Evolutionary conservation across 2,888 invertebrate species (phyloP).

Genomic region (Pyrrhosoma nymphula): DNA sequence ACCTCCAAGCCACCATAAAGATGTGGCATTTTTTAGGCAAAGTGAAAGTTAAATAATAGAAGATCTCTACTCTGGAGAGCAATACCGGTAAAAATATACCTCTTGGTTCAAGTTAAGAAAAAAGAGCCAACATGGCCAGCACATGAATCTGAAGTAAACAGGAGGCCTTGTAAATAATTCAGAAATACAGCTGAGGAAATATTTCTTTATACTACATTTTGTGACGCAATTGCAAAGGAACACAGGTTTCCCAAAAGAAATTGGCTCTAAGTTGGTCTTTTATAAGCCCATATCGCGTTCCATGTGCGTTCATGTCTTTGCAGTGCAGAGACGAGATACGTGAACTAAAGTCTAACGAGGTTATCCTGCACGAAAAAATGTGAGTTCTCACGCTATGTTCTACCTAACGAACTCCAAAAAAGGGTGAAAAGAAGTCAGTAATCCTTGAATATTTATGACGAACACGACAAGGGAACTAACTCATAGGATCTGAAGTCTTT

Average conservation of each 20-base stretch:
- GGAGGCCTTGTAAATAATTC: too few relatives aligned
- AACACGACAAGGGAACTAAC: background rate
- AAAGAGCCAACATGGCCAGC: too few relatives aligned
- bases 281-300: background rate
- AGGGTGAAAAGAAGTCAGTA: background rate
- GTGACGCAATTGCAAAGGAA: too few relatives aligned
- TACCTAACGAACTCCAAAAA: background rate
- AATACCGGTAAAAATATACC: too few relatives aligned
- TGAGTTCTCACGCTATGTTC: background rate
- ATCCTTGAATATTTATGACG: constrained; percentile 2
- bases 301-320: background rate
- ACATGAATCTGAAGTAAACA: too few relatives aligned
- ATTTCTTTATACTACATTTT: too few relatives aligned
- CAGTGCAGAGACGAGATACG: background rate
- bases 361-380: background rate
- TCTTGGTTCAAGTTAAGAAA: too few relatives aligned
- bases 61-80: too few relatives aligned
- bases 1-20: too few relatives aligned
- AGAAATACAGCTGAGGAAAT: too few relatives aligned
- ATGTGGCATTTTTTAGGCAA: too few relatives aligned
- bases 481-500: background rate
- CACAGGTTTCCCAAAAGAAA: background rate
- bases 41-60: too few relatives aligned
- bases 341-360: background rate
- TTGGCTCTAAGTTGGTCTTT: background rate